phyloP scores from a whole-genome alignment of 1,140 invertebrate genomes.

The Meloidogyne floridensis region DNA sequence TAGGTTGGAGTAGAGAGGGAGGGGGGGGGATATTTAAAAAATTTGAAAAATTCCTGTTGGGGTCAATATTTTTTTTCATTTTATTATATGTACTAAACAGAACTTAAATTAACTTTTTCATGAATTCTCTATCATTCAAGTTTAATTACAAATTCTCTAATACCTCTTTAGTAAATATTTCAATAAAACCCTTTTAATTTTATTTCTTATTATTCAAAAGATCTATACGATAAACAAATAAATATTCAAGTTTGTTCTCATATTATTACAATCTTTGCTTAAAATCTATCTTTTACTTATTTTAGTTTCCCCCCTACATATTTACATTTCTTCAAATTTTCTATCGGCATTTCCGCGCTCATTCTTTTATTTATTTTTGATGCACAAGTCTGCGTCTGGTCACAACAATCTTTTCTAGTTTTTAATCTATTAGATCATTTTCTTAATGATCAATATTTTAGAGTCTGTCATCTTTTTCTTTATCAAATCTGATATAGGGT shows the following conservation, averaged over 20 bases:
- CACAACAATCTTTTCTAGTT: not conserved
- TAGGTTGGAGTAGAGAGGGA: no score
- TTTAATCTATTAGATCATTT: not conserved
- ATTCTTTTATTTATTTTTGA: not conserved
- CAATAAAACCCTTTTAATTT: not conserved
- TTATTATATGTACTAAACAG: no score
- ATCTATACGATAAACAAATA: not conserved
- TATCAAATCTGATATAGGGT: no score
- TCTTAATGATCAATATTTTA: not conserved
- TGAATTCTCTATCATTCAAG: no score
- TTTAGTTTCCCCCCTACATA: not conserved
- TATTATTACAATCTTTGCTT: not conserved
- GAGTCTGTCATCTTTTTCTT: not conserved
- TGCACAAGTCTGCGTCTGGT: not conserved
- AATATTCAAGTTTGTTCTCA: slow-evolving; percentile 5
- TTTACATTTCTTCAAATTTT: not conserved
- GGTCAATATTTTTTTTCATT: no score
- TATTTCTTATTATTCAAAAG: not conserved
- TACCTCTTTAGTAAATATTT: no score
- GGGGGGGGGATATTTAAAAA: no score
- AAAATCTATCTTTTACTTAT: not conserved
- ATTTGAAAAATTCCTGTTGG: no score
- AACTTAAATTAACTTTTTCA: no score
- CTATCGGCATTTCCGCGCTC: slow-evolving; percentile 1
- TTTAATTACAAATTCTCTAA: no score